phyloP scores from a whole-genome alignment of 1,140 invertebrate genomes.

The Diorhabda carinulata region DNA sequence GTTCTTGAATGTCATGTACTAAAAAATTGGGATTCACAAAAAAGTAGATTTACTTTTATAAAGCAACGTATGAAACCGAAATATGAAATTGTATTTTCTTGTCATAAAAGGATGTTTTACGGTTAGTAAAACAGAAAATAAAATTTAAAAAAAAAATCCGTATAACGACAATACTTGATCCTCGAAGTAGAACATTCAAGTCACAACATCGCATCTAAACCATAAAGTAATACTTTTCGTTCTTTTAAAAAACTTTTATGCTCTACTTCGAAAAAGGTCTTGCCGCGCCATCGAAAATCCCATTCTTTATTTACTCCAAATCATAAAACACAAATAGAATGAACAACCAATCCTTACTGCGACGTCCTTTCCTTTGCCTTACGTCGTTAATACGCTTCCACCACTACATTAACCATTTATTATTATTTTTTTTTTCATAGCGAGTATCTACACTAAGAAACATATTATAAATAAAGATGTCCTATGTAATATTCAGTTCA shows the following conservation, averaged over 20 bases:
- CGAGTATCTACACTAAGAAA: constrained; percentile 2
- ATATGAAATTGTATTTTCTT: no score
- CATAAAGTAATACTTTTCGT: neutral
- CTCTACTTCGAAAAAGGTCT: constrained; percentile 1
- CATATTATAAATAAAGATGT: no score
- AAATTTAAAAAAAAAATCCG: no score
- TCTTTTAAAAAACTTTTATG: neutral
- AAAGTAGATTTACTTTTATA: no score
- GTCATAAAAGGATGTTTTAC: no score
- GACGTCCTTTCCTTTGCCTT: neutral
- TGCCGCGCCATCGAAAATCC: constrained; percentile 5
- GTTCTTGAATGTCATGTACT: no score
- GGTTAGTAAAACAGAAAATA: no score
- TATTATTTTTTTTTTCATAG: constrained; percentile 4
- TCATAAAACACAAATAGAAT: constrained; percentile 10
- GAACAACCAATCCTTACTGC: constrained; percentile 5
- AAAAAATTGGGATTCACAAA: no score
- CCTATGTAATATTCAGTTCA: no score
- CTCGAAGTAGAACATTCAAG: neutral
- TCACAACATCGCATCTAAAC: neutral
- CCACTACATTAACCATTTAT: constrained; percentile 16
- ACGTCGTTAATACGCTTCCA: constrained; percentile 5
- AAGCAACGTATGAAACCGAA: no score
- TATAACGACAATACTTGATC: no score
- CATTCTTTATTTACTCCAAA: constrained; percentile 14